Evolutionary conservation across 1,140 invertebrate genomes (phyloP).

Genomic region (Sinella curviseta): DNA sequence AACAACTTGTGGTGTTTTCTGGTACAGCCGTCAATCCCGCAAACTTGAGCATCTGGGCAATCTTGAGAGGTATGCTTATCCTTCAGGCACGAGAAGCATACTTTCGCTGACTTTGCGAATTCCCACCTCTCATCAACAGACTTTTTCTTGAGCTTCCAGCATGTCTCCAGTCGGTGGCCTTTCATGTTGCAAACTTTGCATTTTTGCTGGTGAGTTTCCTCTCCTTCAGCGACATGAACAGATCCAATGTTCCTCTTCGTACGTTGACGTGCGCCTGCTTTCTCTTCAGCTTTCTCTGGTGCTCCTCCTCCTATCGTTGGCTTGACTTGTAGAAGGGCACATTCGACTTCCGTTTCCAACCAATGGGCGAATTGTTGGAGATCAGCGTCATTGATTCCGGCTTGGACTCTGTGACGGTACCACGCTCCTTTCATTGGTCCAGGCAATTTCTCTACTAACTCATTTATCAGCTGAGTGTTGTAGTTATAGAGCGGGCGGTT

Average conservation of each 20-base stretch:
- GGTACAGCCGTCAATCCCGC: background rate
- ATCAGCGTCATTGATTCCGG: background rate
- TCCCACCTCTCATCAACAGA: background rate
- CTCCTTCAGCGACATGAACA: background rate
- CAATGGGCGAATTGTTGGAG: background rate
- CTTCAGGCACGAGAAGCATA: background rate
- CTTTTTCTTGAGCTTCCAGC: background rate
- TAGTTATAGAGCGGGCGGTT: background rate
- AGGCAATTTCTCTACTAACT: background rate
- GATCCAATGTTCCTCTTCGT: background rate
- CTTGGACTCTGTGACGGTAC: background rate
- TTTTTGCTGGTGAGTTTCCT: background rate
- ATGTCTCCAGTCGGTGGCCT: background rate
- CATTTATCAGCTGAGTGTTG: background rate
- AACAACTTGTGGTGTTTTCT: background rate
- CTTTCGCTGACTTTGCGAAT: background rate
- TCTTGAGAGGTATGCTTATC: background rate
- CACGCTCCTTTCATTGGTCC: background rate
- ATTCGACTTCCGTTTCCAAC: background rate
- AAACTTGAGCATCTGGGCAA: background rate
- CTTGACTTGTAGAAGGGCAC: background rate
- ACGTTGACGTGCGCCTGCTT: too few relatives aligned
- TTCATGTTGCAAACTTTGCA: background rate
- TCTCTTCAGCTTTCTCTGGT: background rate
- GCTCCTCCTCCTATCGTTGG: too few relatives aligned